Evolutionary conservation across 2,797 vertebrate species (phyloP).

Genomic region (Syndactyla subalaris): DNA sequence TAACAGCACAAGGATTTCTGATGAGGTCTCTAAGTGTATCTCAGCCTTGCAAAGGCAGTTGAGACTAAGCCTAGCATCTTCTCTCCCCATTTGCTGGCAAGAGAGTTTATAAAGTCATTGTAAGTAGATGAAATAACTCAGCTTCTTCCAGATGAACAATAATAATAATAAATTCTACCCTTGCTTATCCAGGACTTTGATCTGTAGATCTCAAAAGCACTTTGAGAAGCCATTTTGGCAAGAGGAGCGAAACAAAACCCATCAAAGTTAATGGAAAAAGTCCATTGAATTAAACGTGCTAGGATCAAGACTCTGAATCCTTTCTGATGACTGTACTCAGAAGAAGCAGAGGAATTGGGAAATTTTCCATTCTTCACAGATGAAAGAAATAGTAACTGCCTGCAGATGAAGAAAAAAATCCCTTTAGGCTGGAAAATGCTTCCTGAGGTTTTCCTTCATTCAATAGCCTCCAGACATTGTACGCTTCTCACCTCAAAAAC

Average conservation of each 20-base stretch:
- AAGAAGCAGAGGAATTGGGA: slow-evolving; percentile 28
- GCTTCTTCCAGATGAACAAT: slow-evolving; percentile 44
- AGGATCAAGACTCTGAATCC: slow-evolving; percentile 32
- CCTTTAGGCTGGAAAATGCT: slow-evolving; percentile 28
- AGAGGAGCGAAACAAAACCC: slow-evolving; percentile 19
- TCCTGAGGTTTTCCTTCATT: slow-evolving; percentile 31
- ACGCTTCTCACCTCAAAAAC: slow-evolving; percentile 11
- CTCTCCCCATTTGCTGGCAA: slow-evolving; percentile 11
- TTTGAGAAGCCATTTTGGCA: slow-evolving; percentile 39
- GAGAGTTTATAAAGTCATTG: not conserved
- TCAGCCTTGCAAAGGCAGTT: not conserved
- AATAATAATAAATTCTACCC: slow-evolving; percentile 58
- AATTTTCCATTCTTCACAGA: slow-evolving; percentile 48
- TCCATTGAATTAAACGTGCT: slow-evolving; percentile 20
- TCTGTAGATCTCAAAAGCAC: slow-evolving; percentile 52
- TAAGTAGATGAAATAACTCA: slow-evolving; percentile 42
- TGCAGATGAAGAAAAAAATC: slow-evolving; percentile 44
- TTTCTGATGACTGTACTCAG: slow-evolving; percentile 28
- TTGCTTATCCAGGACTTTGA: slow-evolving; percentile 48
- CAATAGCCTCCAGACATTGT: not conserved
- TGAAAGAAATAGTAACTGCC: slow-evolving; percentile 50
- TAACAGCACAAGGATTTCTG: not conserved
- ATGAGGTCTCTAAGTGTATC: not conserved
- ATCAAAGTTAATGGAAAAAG: slow-evolving; percentile 62
- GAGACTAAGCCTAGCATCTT: not conserved